Conservation (phyloP, 2,797 vertebrate genomes). For the Scyliorhinus canicula region DNA sequence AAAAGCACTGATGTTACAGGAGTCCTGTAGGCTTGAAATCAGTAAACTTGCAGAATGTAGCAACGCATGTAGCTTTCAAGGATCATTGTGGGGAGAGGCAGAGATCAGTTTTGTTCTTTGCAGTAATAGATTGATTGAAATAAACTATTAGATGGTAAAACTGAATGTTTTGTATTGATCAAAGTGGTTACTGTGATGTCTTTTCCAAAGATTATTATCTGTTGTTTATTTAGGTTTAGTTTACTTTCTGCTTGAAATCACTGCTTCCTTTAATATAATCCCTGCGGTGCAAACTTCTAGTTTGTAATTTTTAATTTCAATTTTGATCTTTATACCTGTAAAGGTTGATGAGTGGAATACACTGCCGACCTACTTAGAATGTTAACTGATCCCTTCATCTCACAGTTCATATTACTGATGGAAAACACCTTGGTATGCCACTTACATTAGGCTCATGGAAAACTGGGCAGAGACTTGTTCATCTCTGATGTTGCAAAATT, state of each 20-base stretch:
- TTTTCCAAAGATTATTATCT: not conserved
- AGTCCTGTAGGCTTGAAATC: not conserved
- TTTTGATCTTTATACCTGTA: not conserved
- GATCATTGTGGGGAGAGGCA: not conserved
- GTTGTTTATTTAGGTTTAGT: not conserved
- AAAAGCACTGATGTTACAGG: slow-evolving; percentile 8
- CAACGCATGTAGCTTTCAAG: not conserved
- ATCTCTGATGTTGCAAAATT: not conserved
- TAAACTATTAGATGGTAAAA: not conserved
- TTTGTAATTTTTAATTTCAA: not conserved
- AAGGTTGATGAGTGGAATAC: not conserved
- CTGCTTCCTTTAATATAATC: not conserved
- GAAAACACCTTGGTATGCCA: not conserved
- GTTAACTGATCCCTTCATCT: not conserved
- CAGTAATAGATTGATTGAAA: not conserved
- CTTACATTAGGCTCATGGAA: not conserved
- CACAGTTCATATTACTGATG: not conserved
- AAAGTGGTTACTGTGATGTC: not conserved
- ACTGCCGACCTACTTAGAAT: not conserved
- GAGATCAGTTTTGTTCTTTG: not conserved
- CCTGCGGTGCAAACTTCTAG: not conserved
- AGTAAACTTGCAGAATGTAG: not conserved
- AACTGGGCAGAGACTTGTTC: not conserved
- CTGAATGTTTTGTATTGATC: not conserved
- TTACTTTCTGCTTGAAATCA: slow-evolving; percentile 6